Percentiles rank a stretch among this genome's conserved stretches.
Evolutionary conservation across 2,113 vertebrate species (phyloP).

Genomic region (Protobothrops mucrosquamatus): DNA sequence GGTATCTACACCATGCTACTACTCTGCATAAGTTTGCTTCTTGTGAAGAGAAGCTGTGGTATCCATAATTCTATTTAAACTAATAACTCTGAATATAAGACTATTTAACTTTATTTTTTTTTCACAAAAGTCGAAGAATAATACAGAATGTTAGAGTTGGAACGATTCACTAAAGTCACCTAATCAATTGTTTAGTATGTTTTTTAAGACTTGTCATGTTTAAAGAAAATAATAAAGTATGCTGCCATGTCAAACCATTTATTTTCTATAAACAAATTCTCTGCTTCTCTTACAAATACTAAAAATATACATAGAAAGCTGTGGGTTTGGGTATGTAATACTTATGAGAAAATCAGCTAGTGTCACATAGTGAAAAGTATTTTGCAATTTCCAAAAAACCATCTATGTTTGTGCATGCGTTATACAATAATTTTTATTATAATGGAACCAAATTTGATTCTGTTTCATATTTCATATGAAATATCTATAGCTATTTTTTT

Average conservation of each 20-base stretch:
- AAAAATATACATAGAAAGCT: neutral
- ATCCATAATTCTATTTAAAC: slow-evolving; percentile 12
- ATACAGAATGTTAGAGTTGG: neutral
- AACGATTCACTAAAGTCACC: neutral
- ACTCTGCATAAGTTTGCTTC: neutral
- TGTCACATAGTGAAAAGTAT: neutral
- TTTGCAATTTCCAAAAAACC: neutral
- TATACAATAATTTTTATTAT: neutral
- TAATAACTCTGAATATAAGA: neutral
- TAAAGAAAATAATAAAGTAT: neutral
- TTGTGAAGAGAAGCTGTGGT: slow-evolving; percentile 32
- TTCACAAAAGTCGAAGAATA: neutral
- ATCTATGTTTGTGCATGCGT: neutral
- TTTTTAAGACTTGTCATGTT: neutral
- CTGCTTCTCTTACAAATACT: slow-evolving; percentile 40
- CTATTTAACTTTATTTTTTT: neutral
- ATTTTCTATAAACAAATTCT: neutral
- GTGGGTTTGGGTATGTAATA: neutral
- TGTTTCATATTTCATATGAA: neutral
- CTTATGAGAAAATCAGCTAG: neutral
- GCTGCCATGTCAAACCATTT: neutral
- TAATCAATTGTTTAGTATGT: neutral
- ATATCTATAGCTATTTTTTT: neutral
- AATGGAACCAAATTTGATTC: neutral
- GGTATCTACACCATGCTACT: too few relatives aligned